phyloP scores from a whole-genome alignment of 2,113 vertebrate genomes.

The Gallinago media region DNA sequence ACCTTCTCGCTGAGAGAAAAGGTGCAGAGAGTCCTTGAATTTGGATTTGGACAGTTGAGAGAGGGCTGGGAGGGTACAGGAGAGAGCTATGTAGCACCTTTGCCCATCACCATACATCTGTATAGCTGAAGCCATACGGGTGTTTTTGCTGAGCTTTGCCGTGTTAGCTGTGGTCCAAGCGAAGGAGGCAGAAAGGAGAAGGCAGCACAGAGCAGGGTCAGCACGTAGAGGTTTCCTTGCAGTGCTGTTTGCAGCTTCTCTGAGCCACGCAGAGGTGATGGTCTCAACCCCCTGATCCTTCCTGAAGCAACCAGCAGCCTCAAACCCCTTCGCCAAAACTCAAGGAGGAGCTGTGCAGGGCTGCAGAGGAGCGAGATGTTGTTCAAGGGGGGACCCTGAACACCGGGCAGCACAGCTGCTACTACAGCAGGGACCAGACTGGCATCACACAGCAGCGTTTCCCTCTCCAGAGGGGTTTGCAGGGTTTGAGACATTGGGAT shows the following conservation, averaged over 20 bases:
- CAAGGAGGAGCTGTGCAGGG: not conserved
- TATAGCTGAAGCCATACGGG: not conserved
- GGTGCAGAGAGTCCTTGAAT: constrained; percentile 62
- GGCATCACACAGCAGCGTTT: not conserved
- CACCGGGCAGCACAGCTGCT: not conserved
- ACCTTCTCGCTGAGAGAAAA: constrained; percentile 85
- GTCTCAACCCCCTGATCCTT: not conserved
- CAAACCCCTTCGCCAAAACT: not conserved
- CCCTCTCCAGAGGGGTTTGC: not conserved
- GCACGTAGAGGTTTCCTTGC: not conserved
- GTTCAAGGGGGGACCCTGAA: not conserved
- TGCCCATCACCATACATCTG: constrained; percentile 20
- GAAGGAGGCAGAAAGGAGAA: constrained; percentile 39
- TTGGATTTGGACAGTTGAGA: constrained; percentile 18
- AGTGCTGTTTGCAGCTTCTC: not conserved
- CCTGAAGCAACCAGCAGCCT: accelerated
- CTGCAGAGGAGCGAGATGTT: not conserved
- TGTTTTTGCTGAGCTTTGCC: not conserved
- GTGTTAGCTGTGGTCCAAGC: constrained; percentile 41
- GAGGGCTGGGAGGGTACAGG: not conserved
- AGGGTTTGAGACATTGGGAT: not conserved
- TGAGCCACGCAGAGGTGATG: not conserved
- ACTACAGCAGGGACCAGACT: not conserved
- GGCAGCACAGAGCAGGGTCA: constrained; percentile 28
- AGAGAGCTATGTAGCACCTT: not conserved